Conservation (phyloP, 2,888 invertebrate species). For the Epistrophe grossulariae region DNA sequence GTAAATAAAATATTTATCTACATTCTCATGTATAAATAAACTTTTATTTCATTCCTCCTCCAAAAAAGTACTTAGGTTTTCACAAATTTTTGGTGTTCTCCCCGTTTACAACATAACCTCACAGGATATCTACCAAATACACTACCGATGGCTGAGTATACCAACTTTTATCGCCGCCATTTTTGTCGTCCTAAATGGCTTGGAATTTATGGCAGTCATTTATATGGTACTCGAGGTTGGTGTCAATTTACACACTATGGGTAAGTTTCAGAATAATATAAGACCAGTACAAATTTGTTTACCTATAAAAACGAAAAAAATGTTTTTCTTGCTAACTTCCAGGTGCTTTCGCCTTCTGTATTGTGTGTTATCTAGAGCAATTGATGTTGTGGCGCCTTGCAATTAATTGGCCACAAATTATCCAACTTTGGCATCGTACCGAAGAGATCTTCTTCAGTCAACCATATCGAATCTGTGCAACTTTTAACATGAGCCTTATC, state of each 20-base stretch:
- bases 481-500: constrained; percentile 78
- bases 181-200: constrained; percentile 78
- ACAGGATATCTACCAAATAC: constrained; percentile 77
- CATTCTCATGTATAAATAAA: not conserved
- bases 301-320: not conserved
- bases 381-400: constrained; percentile 82
- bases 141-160: constrained; percentile 80
- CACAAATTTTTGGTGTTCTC: constrained; percentile 81
- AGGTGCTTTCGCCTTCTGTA: constrained; percentile 79
- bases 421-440: constrained; percentile 79
- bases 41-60: too few species aligned
- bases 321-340: constrained; percentile 2
- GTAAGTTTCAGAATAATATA: constrained; percentile 67
- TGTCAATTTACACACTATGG: constrained; percentile 80
- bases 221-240: constrained; percentile 77
- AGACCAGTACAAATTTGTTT: not conserved
- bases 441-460: constrained; percentile 81
- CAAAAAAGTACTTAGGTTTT: constrained; percentile 79
- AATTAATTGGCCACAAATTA: constrained; percentile 81
- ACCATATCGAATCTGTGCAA: constrained; percentile 81
- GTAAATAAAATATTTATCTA: constrained; percentile 27
- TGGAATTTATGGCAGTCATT: constrained; percentile 79
- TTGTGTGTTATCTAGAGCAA: constrained; percentile 80
- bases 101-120: constrained; percentile 80
- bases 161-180: constrained; percentile 78